Base-by-base conservation (phyloP, 2,113 vertebrate genomes). In the Salvelinus alpinus region DNA sequence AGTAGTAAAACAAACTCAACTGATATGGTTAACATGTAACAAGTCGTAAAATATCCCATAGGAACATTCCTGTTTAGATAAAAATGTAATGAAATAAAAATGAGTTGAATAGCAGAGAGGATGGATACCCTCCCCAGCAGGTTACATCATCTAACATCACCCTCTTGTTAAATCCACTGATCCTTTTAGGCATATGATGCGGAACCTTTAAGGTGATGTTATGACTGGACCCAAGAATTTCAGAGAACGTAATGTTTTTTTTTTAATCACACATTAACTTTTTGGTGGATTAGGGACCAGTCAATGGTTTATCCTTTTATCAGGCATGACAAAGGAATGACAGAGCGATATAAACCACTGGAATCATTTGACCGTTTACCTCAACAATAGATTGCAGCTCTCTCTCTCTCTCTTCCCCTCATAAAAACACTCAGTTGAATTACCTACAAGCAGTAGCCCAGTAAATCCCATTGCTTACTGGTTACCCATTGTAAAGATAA, bases 31-130 rank as follows among this genome's bases (percentile, higher is more conserved):
- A 14, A 51, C 70, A 57, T 51, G 2, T 65, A 44, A 64, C 20
- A 25, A 65, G 59, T 62, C 54, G 8, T 72, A 48, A 69, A 70
- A 74, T 48, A 76, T 62, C 48, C 62, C 44, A 67, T 64, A 69
- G 38, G 54, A 69, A 72, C 48, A 77, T 76, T 74, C 68, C 29
- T 24, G 74, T 62, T 16, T 59, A 27, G 3, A 24, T 76, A 31
- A 69, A 72, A 71, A 64, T 14, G 25, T 22, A 27, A 54, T 74
- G 24, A 16, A 7, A 44, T 44, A 3, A 54, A 51, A 14, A 54
- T 5, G 34, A 31, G 34, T 27, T 47, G 71, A 78, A 72, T 48
- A 66, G 4, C 64, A 66, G 54, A 54, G 47, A 18, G 54, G 38
- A 1, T 67, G 75, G 59, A 66, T 64, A 54, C 44, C 27, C 72